These are phyloP conservation scores for Ylistrum balloti DNA, from an alignment of 1,140 invertebrate genomes.

Conservation along the genomic window DNA sequence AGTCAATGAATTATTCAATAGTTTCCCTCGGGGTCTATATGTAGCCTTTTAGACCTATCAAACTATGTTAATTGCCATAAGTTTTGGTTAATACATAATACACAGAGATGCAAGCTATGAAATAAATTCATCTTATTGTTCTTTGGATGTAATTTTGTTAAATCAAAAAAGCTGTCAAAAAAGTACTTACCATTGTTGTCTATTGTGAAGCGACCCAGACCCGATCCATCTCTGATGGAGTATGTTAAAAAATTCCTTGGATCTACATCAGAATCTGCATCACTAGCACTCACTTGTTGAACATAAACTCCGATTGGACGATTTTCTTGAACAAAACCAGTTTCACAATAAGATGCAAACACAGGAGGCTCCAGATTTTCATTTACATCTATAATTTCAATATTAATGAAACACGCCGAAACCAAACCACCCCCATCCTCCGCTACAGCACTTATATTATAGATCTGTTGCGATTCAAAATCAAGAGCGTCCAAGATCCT, in stretches of 20 bases:
- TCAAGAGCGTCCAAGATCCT: slow-evolving; percentile 90
- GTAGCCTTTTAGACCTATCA: not conserved
- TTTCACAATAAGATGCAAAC: slow-evolving; percentile 89
- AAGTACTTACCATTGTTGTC: slow-evolving; percentile 91
- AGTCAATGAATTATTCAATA: slow-evolving; percentile 19
- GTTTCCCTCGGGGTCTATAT: not conserved
- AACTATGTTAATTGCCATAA: not conserved
- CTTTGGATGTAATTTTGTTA: too few relatives aligned
- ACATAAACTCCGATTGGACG: slow-evolving; percentile 89
- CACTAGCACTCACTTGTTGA: slow-evolving; percentile 87
- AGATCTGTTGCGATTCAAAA: slow-evolving; percentile 93
- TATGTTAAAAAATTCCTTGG: slow-evolving; percentile 90
- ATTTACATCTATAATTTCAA: slow-evolving; percentile 96
- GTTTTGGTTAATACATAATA: not conserved
- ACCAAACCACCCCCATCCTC: slow-evolving; percentile 86
- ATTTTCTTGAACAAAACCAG: slow-evolving; percentile 84
- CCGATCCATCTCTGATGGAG: slow-evolving; percentile 93
- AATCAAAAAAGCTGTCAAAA: too few relatives aligned
- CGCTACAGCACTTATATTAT: slow-evolving; percentile 92
- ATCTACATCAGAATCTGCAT: slow-evolving; percentile 87
- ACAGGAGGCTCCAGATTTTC: slow-evolving; percentile 93
- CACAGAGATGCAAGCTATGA: too few relatives aligned
- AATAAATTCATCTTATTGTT: too few relatives aligned
- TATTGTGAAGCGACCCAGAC: slow-evolving; percentile 94
- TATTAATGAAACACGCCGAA: slow-evolving; percentile 81